These are phyloP conservation scores for Actinernus sp. DNA, from an alignment of 92 coral and sea anemone species.

Conservation along the genomic window DNA sequence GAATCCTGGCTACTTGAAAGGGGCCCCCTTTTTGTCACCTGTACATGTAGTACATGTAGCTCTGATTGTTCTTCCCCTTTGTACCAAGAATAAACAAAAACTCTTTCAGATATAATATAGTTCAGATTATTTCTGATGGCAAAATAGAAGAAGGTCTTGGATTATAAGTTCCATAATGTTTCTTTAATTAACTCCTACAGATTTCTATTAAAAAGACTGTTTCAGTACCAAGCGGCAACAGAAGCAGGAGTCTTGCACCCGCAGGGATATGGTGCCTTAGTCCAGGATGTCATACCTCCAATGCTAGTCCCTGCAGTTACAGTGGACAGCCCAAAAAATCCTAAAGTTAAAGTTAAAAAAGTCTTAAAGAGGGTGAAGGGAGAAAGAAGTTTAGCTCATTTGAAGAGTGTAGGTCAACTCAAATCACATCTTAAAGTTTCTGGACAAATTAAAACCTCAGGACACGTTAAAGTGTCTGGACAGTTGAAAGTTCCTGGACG, in stretches of 20 bases:
- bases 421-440: slow-evolving; percentile 17
- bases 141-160: too few relatives aligned
- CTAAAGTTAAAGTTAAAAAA: slow-evolving; percentile 75
- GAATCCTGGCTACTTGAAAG: too few relatives aligned
- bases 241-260: slow-evolving; percentile 84
- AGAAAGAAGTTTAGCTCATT: slow-evolving; percentile 29
- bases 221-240: slow-evolving; percentile 91
- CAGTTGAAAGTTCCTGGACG: slow-evolving; percentile 8
- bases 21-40: too few relatives aligned
- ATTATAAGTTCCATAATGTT: too few relatives aligned
- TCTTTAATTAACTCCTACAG: too few relatives aligned
- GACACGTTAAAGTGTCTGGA: too few relatives aligned
- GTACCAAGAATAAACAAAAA: too few relatives aligned
- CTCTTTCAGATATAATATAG: too few relatives aligned
- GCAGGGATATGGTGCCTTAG: slow-evolving; percentile 29
- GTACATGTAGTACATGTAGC: too few relatives aligned
- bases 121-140: too few relatives aligned
- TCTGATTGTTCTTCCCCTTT: too few relatives aligned
- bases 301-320: slow-evolving; percentile 50
- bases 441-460: slow-evolving; percentile 22
- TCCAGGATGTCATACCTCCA: slow-evolving; percentile 59
- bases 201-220: slow-evolving; percentile 85
- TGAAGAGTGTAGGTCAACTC: slow-evolving; percentile 1
- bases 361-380: slow-evolving; percentile 28
- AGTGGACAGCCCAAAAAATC: slow-evolving; percentile 63